Conservation (phyloP, 2,888 invertebrate species). For the Hedychridium roseum region DNA sequence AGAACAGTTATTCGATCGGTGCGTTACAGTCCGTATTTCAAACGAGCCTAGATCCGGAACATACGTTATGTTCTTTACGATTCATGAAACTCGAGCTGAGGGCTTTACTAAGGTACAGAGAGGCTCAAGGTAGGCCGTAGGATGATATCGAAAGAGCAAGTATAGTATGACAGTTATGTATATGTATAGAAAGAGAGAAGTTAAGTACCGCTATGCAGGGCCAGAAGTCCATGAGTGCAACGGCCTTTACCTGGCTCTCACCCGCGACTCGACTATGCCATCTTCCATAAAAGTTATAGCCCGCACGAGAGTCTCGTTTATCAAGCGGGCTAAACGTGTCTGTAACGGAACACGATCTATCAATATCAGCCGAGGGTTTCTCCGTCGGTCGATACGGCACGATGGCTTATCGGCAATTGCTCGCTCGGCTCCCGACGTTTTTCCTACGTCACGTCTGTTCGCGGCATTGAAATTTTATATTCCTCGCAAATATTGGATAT, state of each 20-base stretch:
- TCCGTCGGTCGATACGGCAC: constrained; percentile 14
- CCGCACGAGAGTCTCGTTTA: constrained; percentile 26
- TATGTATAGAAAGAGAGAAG: constrained; percentile 24
- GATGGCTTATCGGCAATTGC: too few relatives aligned
- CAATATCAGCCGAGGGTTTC: constrained; percentile 25
- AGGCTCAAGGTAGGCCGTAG: not conserved
- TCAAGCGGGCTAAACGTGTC: constrained; percentile 25
- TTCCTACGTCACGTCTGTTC: too few relatives aligned
- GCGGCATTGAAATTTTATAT: too few relatives aligned
- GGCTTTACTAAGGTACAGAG: too few relatives aligned
- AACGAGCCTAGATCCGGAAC: too few relatives aligned
- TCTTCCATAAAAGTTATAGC: constrained; percentile 32
- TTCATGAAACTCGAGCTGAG: too few relatives aligned
- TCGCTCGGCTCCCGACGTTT: too few relatives aligned
- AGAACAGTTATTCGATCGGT: too few relatives aligned
- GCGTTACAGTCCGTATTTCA: too few relatives aligned
- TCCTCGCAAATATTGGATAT: too few relatives aligned
- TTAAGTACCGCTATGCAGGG: constrained; percentile 51
- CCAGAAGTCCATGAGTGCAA: constrained; percentile 53
- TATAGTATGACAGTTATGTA: not conserved
- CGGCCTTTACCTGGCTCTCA: constrained; percentile 53
- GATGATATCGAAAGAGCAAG: constrained; percentile 12
- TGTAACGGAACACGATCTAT: constrained; percentile 32
- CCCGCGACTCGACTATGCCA: constrained; percentile 27
- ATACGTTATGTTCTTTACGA: too few relatives aligned